Conservation (phyloP, 2,797 vertebrate genomes). For the Syngnathus acus region DNA sequence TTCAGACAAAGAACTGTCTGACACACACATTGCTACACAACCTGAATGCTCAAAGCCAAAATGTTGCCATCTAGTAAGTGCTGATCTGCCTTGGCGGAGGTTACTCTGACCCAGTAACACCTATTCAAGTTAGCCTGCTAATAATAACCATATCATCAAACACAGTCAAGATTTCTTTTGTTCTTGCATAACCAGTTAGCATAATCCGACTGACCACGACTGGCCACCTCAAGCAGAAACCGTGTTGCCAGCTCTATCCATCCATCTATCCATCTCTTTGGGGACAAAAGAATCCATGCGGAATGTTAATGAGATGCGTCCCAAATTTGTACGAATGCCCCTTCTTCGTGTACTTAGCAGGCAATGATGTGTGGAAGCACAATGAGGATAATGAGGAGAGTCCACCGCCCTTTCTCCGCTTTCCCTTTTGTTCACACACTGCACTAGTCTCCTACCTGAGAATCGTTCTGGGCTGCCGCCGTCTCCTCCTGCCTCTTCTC, state of each 20-base stretch:
- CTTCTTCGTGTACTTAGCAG: constrained; percentile 8
- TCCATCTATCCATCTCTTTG: constrained; percentile 14
- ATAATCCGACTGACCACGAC: neutral
- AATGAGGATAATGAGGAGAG: constrained; percentile 44
- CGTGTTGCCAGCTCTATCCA: neutral
- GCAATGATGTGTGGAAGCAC: constrained; percentile 45
- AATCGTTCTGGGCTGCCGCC: constrained; percentile 27
- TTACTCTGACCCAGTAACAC: neutral
- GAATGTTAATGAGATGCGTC: constrained; percentile 67
- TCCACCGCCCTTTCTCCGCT: constrained; percentile 18
- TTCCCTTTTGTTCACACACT: neutral
- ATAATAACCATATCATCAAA: neutral
- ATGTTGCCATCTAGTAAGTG: neutral
- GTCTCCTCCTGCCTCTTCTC: constrained; percentile 43
- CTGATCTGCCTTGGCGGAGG: neutral
- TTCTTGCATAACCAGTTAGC: neutral
- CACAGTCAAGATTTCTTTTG: too few relatives aligned
- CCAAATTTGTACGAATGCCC: constrained; percentile 48
- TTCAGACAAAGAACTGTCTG: too few relatives aligned
- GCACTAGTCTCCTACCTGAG: constrained; percentile 50
- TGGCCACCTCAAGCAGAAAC: neutral
- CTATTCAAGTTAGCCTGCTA: neutral
- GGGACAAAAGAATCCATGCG: constrained; percentile 62
- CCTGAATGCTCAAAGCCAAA: neutral
- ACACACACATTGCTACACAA: neutral